phyloP scores from a whole-genome alignment of 2,888 invertebrate species.

The Dolichomitus sp. region DNA sequence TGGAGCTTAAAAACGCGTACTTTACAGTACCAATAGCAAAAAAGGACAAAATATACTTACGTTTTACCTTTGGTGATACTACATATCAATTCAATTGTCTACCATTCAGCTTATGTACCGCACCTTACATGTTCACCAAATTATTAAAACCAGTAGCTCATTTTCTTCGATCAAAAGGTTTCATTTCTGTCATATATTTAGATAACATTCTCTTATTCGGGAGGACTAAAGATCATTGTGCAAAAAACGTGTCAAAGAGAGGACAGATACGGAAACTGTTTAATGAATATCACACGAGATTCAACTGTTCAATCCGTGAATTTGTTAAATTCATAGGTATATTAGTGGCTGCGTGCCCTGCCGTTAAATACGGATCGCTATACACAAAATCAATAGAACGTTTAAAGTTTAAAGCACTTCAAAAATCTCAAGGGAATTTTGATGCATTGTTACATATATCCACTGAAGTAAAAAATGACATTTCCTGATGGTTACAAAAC shows the following conservation, averaged over 20 bases:
- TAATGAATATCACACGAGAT: background rate
- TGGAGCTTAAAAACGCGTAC: background rate
- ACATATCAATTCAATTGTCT: conserved; percentile 21
- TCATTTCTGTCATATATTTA: conserved; percentile 26
- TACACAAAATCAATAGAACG: conserved; percentile 68
- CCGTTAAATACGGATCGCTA: conserved; percentile 70
- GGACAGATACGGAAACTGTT: background rate
- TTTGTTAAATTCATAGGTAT: conserved; percentile 54
- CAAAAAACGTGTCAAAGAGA: conserved; percentile 11
- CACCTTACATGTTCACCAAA: conserved; percentile 23
- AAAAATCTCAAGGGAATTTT: conserved; percentile 30
- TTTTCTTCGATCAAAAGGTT: background rate
- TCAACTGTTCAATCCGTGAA: conserved; percentile 48
- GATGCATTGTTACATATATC: background rate
- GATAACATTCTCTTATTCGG: conserved; percentile 27
- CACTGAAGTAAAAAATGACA: background rate
- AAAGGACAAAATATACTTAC: background rate
- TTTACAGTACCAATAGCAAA: conserved; percentile 5
- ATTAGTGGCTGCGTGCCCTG: conserved; percentile 70
- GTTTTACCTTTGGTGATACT: background rate
- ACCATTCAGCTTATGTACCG: conserved; percentile 21
- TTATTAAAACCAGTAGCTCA: conserved; percentile 11
- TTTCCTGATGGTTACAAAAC: background rate
- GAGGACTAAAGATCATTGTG: background rate
- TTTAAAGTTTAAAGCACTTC: conserved; percentile 56